Evolutionary conservation across 2,113 vertebrate species (phyloP), one percentile per base, ranked within the genome.

Genomic region (Crotophaga sulcirostris): DNA sequence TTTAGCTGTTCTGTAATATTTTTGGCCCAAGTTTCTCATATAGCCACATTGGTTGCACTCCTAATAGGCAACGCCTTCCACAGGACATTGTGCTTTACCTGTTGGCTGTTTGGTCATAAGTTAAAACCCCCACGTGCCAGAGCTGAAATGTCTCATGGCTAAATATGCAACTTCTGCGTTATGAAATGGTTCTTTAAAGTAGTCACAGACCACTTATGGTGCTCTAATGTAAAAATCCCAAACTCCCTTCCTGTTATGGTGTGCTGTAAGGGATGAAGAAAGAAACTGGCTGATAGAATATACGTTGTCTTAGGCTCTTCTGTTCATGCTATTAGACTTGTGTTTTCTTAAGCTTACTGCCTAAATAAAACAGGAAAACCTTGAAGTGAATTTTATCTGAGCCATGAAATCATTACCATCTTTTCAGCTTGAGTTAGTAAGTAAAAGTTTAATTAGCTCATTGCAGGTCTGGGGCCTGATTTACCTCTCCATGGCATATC

Each of bases 161-260:
- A 21, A 36, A 59, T 45, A 45, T 6, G 34, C 7, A 68, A 25
- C 13, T 49, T 44, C 40, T 68, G 33, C 34, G 44, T 44, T 3
- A 1, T 36, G 40, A 84, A 73, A 72, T 42, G 15, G 24, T 13
- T 56, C 56, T 52, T 64, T 52, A 44, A 31, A 84, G 24, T 10
- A 28, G 11, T n/a, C 40, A 14, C 20, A 0, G 1, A 45, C 40
- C 14, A 45, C 29, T 52, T 40, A 45, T 0, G 4, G 3, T 62
- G 52, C 4, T 29, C 29, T 1, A 1, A 7, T 51, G 14, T 51
- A 60, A 40, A 82, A 56, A 13, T 23, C 40, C 49, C 17, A 13
- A 69, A 31, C 14, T 62, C 28, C 28, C 13, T 44, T 55, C 54
- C 24, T 13, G 9, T 87, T 68, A 25, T 6, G 13, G 6, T 34